Evolutionary conservation across 2,797 vertebrate species (phyloP), one percentile per base, ranked within the genome.

Genomic region (Octomys mimax): DNA sequence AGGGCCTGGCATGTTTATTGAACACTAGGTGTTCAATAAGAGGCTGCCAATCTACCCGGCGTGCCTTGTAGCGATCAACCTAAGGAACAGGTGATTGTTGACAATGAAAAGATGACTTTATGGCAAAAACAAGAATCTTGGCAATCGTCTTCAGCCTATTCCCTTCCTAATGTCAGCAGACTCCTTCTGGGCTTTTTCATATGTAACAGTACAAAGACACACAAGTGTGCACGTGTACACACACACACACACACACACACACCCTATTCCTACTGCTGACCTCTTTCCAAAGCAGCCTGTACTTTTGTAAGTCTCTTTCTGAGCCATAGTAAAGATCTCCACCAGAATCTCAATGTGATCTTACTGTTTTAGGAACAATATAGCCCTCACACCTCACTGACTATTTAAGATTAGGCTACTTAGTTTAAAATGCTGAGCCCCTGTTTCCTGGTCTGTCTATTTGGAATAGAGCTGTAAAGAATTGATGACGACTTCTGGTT

Each of bases 211-310:
- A 4, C n/a, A 42, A 91, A 82, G 26, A 79, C 14, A 39, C 8
- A 26, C 64, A 70, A 70, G 18, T 39, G 70, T 4, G 52, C 10
- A 59, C 16, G 5, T n/a, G 54, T 13, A 49, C 42, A 66, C 42
- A 21, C 36, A 14, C 36, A 33, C 80, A 70, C 64, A 52, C 83
- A 52, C 8, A 77, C 9, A n/a, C n/a, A 5, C 16, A 61, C 59
- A 61, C 52, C 28, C 16, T 7, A n/a, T 16, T 16, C 8, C 24
- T 10, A 39, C 42, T 83, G 64, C 31, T 77, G 36, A 24, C 49
- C 75, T 93, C 92, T 91, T 92, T 61, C 66, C 61, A 90, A 80
- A 95, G 49, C 21, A 92, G 39, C 10, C 52, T 82, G 19, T 5
- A 66, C 61, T 73, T 80, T 19, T 21, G 5, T 52, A 89, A 0